Base-by-base conservation (phyloP, 1,140 invertebrate genomes). In the Daktulosphaira vitifoliae region DNA sequence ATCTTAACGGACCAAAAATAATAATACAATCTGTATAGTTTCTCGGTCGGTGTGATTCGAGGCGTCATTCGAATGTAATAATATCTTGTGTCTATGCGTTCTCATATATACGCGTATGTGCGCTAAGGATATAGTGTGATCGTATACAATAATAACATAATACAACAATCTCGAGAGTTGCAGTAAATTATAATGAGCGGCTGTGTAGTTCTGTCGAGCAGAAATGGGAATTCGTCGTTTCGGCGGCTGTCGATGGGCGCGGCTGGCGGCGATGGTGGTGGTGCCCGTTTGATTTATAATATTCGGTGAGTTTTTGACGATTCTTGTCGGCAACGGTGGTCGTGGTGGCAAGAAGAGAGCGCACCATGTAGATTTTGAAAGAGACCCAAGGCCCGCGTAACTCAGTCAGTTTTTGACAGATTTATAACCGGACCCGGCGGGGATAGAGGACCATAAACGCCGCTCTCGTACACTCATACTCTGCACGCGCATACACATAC, bases 381-480 rank as follows among this genome's bases (percentile, higher is more conserved):
- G 42, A 48, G 56, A 48, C 56, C 56, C 56, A 48, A 48, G 42
- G 56, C 56, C 42, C 56, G 56, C 56, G 56, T 62, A 62, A 62
- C 56, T 62, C 56, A 62, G 56, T 62, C 56, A 62, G 56, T 62
- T 62, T 62, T 62, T 62, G 56, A 62, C 56, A 62, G 56, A 62
- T 62, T 62, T 62, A 62, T 62, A 62, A 62, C 56, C 56, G 56
- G 56, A 62, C 56, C 56, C 42, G 56, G 39, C n/a, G 11, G 39
- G 39, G 39, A 44, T 11, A 42, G 56, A 25, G 29, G 56, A 38
- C 56, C 56, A 48, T 62, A 62, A 59, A 59, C 26, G 56, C n/a
- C 25, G 56, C 56, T 38, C 56, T 15, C 29, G 11, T 33, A 33
- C 29, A 33, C 29, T 6, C 29, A n/a, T n/a, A n/a, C n/a, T n/a